Base-by-base conservation (phyloP, 1,140 invertebrate species). In the Atopsyche davidsoni region DNA sequence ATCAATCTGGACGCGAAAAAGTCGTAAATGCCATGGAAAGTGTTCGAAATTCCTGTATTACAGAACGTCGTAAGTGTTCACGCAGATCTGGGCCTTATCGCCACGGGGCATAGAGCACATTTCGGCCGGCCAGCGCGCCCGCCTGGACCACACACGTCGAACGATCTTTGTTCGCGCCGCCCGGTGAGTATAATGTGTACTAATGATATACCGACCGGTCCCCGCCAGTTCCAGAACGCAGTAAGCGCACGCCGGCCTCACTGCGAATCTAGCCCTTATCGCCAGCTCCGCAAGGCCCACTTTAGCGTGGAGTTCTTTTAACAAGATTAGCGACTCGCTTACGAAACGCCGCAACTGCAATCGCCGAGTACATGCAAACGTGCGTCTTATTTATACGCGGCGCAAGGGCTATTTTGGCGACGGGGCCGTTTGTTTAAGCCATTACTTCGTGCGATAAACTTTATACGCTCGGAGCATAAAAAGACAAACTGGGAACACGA, bases 131-230 rank as follows among this genome's bases (percentile, higher is more conserved):
- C n/a, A n/a, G n/a, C n/a, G n/a, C n/a, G n/a, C n/a, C n/a, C n/a
- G n/a, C 39, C n/a, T 17, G 50, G 50, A 52, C 50, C 50, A 52
- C 50, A 52, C 50, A 52, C 50, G 50, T 52, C 43, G 50, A 52
- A 52, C 40, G 40, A 52, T 52, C 50, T 52, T 52, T 52, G 50
- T 52, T 44, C 50, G 23, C 44, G 41, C 50, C 50, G 50, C 50
- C 50, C 19, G 50, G 50, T 46, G 50, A 52, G 50, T 46, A 46
- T 52, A 52, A 39, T 39, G 36, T 39, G 36, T 39, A 39, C 17
- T 39, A 39, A 52, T 52, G 50, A 52, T 52, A 52, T 52, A 52
- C 50, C 46, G 50, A 46, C 42, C 42, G 40, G 3, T 39, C 17
- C 11, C 16, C 16, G 19, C n/a, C 18, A 21, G 18, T n/a, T 16